These are phyloP conservation scores for Pomatorhinus ruficollis DNA, from an alignment of 2,113 vertebrate genomes.

Conservation along the genomic window DNA sequence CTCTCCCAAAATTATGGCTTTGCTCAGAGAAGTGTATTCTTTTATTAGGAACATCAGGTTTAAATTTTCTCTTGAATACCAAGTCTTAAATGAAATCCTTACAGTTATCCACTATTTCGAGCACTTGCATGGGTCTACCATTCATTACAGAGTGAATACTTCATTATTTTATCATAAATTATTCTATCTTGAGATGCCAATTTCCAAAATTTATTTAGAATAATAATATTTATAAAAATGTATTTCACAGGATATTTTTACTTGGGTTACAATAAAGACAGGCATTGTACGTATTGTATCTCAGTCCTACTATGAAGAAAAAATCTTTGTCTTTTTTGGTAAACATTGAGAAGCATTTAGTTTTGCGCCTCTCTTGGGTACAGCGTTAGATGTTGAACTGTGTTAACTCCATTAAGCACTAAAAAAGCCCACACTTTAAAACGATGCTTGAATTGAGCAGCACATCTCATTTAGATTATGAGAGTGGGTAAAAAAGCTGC, in stretches of 20 bases:
- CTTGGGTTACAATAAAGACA: neutral
- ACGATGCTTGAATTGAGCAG: neutral
- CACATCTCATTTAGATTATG: neutral
- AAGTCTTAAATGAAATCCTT: slow-evolving; percentile 31
- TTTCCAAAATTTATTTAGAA: neutral
- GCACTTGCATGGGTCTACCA: neutral
- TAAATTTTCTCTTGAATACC: slow-evolving; percentile 41
- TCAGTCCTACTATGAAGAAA: neutral
- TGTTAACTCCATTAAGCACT: neutral
- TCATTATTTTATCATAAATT: neutral
- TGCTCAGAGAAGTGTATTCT: neutral
- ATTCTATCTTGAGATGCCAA: neutral
- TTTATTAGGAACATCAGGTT: slow-evolving; percentile 28
- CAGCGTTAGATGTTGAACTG: neutral
- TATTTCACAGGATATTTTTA: neutral
- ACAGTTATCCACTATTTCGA: neutral
- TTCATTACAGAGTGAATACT: neutral
- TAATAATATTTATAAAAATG: neutral
- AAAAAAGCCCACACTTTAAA: neutral
- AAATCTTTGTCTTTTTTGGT: neutral
- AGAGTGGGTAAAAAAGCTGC: neutral
- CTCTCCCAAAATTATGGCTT: neutral
- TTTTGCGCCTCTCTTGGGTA: neutral
- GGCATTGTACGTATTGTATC: neutral
- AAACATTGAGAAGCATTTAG: neutral